A percentile compares a stretch with the other conserved stretches of the same genome.
These are phyloP conservation scores for Falco novaeseelandiae DNA, from an alignment of 2,797 vertebrate genomes.

Conservation along the genomic window DNA sequence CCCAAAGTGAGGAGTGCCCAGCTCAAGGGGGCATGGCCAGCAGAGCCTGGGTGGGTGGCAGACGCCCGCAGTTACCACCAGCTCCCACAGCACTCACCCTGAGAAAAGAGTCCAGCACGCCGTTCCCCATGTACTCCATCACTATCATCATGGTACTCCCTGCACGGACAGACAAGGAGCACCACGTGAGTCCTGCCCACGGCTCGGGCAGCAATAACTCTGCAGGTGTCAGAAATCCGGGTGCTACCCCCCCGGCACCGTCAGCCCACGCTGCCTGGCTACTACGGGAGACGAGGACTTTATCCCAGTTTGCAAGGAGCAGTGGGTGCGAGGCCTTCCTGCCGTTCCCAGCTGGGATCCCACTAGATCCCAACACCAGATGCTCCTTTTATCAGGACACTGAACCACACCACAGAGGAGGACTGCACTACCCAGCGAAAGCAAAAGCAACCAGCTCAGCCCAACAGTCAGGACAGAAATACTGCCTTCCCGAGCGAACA, in stretches of 20 bases:
- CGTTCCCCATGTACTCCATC: constrained; percentile 89
- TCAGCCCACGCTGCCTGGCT: background rate
- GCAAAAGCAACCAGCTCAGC: background rate
- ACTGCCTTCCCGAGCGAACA: background rate
- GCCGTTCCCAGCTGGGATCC: background rate
- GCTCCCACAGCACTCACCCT: constrained; percentile 80
- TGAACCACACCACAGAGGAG: background rate
- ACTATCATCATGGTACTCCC: constrained; percentile 95
- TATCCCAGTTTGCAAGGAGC: background rate
- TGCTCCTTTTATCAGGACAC: background rate
- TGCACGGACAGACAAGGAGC: constrained; percentile 56
- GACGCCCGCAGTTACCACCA: background rate
- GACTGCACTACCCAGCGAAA: background rate
- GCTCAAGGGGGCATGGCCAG: background rate
- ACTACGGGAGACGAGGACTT: background rate
- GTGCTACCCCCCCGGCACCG: rapidly evolving
- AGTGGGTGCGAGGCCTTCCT: background rate
- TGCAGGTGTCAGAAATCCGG: background rate
- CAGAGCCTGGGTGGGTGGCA: background rate
- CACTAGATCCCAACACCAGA: background rate
- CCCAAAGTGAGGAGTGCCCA: background rate
- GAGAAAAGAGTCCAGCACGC: constrained; percentile 90
- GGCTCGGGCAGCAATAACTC: background rate
- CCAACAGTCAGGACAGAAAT: background rate
- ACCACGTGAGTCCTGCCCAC: rapidly evolving